phyloP scores from a whole-genome alignment of 2,113 vertebrate genomes.

The Craseonycteris thonglongyai region DNA sequence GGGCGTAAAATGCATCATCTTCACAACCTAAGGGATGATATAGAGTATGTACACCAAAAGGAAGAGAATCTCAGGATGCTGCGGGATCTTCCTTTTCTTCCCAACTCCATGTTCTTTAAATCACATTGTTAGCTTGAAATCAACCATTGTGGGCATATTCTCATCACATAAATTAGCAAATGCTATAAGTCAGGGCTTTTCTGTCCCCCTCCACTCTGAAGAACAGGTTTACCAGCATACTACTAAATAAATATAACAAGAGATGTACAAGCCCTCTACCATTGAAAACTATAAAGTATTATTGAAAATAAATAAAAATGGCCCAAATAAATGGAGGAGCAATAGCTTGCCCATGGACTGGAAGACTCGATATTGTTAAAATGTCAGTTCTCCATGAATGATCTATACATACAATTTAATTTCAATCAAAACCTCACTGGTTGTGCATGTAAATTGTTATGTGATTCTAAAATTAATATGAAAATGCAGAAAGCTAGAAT shows the following conservation, averaged over 20 bases:
- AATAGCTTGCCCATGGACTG: background rate
- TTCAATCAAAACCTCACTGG: background rate
- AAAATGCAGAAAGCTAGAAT: background rate
- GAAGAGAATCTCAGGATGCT: background rate
- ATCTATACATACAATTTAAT: background rate
- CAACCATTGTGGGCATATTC: background rate
- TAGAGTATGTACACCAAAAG: rapidly evolving
- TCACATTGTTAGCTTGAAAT: too few relatives aligned
- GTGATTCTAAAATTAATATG: background rate
- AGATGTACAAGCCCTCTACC: background rate
- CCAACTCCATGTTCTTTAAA: background rate
- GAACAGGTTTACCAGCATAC: background rate
- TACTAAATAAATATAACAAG: background rate
- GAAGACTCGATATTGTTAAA: too few relatives aligned
- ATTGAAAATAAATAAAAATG: background rate
- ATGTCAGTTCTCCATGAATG: background rate
- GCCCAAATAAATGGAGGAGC: background rate
- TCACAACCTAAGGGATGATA: background rate
- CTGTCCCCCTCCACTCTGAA: background rate
- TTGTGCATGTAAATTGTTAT: background rate
- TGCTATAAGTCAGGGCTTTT: too few relatives aligned
- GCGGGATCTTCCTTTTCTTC: background rate
- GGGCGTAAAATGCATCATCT: background rate
- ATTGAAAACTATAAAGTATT: too few relatives aligned
- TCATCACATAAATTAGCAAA: background rate